phyloP scores from a whole-genome alignment of 2,888 invertebrate species.

The Mantis religiosa region DNA sequence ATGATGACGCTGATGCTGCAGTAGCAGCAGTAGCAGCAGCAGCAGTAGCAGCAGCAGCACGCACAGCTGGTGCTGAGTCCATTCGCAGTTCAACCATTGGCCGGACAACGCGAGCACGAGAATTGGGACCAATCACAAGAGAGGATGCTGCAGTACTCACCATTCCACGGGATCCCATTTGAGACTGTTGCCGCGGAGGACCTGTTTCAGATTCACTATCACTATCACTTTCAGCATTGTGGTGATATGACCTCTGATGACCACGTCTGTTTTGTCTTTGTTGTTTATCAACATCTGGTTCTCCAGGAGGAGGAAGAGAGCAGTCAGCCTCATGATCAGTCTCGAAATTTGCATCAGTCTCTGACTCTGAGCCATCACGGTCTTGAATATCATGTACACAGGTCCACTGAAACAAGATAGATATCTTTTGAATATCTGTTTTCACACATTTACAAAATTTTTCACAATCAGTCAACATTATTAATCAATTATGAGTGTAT shows the following conservation, averaged over 20 bases:
- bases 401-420: constrained; percentile 67
- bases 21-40: no score
- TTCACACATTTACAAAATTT: no score
- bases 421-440: neutral
- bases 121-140: constrained; percentile 10
- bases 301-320: neutral
- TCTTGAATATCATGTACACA: constrained; percentile 91
- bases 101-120: neutral
- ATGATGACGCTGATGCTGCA: neutral
- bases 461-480: no score
- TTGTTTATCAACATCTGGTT: neutral
- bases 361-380: constrained; percentile 40
- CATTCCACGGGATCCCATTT: neutral
- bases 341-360: constrained; percentile 43
- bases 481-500: no score
- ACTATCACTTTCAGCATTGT: constrained; percentile 22
- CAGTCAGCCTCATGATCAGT: constrained; percentile 10
- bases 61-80: constrained; percentile 22
- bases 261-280: neutral
- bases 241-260: neutral
- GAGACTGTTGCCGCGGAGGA: constrained; percentile 30
- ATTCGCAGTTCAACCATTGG: constrained; percentile 14
- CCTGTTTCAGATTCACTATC: constrained; percentile 25
- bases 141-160: neutral
- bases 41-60: no score